Conservation (phyloP, 2,888 invertebrate genomes). For the Melolontha melolontha region DNA sequence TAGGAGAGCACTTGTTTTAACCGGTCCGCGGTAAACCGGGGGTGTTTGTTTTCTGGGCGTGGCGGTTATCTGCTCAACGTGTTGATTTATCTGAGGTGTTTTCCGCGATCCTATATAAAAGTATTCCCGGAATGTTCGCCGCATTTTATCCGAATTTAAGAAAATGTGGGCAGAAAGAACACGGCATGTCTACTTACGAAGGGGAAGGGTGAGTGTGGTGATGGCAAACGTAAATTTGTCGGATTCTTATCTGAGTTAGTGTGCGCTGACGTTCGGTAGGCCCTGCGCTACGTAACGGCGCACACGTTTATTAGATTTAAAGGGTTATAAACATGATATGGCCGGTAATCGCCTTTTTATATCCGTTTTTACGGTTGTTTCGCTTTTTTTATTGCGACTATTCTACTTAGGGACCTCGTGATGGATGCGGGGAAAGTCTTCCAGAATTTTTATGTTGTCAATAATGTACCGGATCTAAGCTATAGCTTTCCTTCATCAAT, state of each 20-base stretch:
- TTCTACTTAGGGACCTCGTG: slow-evolving; percentile 36
- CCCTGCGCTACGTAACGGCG: slow-evolving; percentile 49
- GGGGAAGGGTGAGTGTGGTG: slow-evolving; percentile 5
- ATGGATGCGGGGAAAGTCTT: slow-evolving; percentile 28
- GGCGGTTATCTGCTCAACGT: slow-evolving; percentile 51
- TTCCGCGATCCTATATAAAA: slow-evolving; percentile 47
- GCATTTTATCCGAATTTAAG: slow-evolving; percentile 47
- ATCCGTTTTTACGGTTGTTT: slow-evolving; percentile 45
- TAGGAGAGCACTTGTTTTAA: slow-evolving; percentile 48
- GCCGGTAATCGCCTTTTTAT: slow-evolving; percentile 49
- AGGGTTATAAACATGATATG: slow-evolving; percentile 50
- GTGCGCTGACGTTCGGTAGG: slow-evolving; percentile 49
- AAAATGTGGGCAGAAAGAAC: slow-evolving; percentile 39
- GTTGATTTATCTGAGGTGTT: slow-evolving; percentile 54
- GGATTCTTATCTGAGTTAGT: slow-evolving; percentile 53
- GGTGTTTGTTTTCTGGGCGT: slow-evolving; percentile 46
- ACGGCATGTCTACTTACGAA: slow-evolving; percentile 12
- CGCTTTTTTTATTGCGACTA: slow-evolving; percentile 40
- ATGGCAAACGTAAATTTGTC: slow-evolving; percentile 51
- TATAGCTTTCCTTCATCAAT: background rate
- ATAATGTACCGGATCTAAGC: slow-evolving; percentile 19
- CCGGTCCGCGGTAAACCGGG: slow-evolving; percentile 45
- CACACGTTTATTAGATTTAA: slow-evolving; percentile 52
- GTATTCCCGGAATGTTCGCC: slow-evolving; percentile 48
- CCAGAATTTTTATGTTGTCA: slow-evolving; percentile 17